These are phyloP conservation scores for Stenotaenia linearis DNA, from an alignment of 2,888 invertebrate genomes.

Conservation along the genomic window DNA sequence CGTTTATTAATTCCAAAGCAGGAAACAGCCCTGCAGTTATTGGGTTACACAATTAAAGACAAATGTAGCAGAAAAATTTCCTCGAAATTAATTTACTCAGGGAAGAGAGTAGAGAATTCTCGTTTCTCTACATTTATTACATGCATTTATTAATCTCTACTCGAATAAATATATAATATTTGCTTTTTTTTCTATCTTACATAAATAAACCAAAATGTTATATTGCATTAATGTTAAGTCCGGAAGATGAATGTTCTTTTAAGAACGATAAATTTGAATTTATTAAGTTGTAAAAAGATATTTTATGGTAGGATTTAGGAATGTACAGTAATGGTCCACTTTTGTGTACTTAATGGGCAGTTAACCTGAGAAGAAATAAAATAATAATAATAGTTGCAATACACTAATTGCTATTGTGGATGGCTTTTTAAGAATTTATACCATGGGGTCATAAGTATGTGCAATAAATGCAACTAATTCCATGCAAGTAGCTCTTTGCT, in stretches of 20 bases:
- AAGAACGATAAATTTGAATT: no score
- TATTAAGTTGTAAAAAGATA: no score
- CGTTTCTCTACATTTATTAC: not conserved
- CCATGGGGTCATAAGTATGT: not conserved
- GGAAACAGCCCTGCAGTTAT: not conserved
- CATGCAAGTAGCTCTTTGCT: not conserved
- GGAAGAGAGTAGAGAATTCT: not conserved
- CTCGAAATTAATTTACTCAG: not conserved
- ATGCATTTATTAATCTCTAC: not conserved
- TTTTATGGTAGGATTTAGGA: no score
- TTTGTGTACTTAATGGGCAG: no score
- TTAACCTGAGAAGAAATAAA: no score
- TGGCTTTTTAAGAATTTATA: not conserved
- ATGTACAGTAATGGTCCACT: no score
- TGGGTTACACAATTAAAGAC: not conserved
- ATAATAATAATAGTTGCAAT: not conserved
- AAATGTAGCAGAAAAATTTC: not conserved
- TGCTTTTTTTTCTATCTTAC: not conserved
- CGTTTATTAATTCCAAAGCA: not conserved
- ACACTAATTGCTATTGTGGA: not conserved
- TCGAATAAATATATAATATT: not conserved
- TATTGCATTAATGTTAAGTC: not conserved
- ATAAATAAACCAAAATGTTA: not conserved
- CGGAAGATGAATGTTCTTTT: not conserved
- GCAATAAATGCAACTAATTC: not conserved